phyloP scores from a whole-genome alignment of 2,797 vertebrate species.

The Periophthalmus magnuspinnatus region DNA sequence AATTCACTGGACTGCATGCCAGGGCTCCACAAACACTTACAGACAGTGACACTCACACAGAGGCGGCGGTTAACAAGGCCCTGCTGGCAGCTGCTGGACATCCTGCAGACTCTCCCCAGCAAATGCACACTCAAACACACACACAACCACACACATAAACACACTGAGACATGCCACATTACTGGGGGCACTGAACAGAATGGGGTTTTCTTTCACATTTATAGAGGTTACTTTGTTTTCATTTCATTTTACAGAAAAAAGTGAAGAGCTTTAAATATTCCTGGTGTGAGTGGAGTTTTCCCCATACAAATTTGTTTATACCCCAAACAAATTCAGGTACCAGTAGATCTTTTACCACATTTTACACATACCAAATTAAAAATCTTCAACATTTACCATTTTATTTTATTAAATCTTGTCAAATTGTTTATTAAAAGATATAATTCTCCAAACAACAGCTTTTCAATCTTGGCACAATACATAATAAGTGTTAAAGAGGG shows the following conservation, averaged over 20 bases:
- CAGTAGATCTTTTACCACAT: too few species aligned
- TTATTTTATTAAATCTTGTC: too few species aligned
- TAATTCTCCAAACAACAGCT: too few species aligned
- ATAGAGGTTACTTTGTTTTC: background rate
- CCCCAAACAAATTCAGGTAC: too few species aligned
- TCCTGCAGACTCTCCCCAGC: slow-evolving; percentile 68
- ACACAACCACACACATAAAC: background rate
- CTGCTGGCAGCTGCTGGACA: slow-evolving; percentile 82
- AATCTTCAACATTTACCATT: too few species aligned
- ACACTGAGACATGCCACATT: slow-evolving; percentile 12
- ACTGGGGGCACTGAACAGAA: slow-evolving; percentile 24
- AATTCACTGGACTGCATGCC: slow-evolving; percentile 87
- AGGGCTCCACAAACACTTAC: slow-evolving; percentile 39
- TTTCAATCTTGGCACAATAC: background rate
- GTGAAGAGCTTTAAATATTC: too few species aligned
- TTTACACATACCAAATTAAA: too few species aligned
- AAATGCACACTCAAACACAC: background rate
- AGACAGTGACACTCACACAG: slow-evolving; percentile 46
- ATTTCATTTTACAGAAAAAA: background rate
- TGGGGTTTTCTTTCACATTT: slow-evolving; percentile 47
- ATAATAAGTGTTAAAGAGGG: background rate
- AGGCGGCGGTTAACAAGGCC: slow-evolving; percentile 90
- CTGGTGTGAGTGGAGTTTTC: too few species aligned
- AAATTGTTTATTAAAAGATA: too few species aligned
- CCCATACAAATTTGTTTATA: too few species aligned